These are phyloP conservation scores for Agrotis ipsilon DNA, from an alignment of 2,888 invertebrate species.

Conservation along the genomic window DNA sequence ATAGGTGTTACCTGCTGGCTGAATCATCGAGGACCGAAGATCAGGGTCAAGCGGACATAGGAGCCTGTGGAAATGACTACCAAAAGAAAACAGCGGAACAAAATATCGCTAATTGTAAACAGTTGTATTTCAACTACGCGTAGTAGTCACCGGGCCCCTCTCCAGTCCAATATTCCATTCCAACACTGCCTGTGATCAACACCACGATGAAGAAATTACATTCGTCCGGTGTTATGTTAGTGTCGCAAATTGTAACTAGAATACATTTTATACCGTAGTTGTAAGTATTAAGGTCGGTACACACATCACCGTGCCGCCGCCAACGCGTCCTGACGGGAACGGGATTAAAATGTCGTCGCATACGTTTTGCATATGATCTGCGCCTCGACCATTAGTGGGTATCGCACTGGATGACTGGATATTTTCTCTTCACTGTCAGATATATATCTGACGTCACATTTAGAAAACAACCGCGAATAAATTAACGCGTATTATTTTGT, in stretches of 20 bases:
- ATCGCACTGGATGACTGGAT: slow-evolving; percentile 51
- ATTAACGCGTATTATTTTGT: slow-evolving; percentile 36
- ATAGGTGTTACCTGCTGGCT: slow-evolving; percentile 81
- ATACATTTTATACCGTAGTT: slow-evolving; percentile 65
- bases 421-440: slow-evolving; percentile 60
- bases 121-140: slow-evolving; percentile 21
- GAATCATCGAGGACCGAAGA: slow-evolving; percentile 76
- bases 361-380: slow-evolving; percentile 64
- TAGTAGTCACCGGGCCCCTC: slow-evolving; percentile 42
- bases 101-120: slow-evolving; percentile 37
- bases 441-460: slow-evolving; percentile 61
- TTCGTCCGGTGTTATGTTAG: slow-evolving; percentile 85
- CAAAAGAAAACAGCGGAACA: slow-evolving; percentile 28
- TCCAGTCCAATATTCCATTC: slow-evolving; percentile 79
- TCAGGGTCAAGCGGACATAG: slow-evolving; percentile 67
- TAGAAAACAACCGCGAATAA: slow-evolving; percentile 54
- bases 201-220: slow-evolving; percentile 83
- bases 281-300: slow-evolving; percentile 63
- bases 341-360: slow-evolving; percentile 64
- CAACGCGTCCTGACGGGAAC: slow-evolving; percentile 51
- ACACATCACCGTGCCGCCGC: slow-evolving; percentile 48
- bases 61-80: slow-evolving; percentile 55
- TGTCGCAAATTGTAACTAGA: slow-evolving; percentile 80
- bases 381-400: slow-evolving; percentile 60
- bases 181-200: slow-evolving; percentile 88